Conservation (phyloP, 2,797 vertebrate genomes). For the Thalassophryne amazonica region DNA sequence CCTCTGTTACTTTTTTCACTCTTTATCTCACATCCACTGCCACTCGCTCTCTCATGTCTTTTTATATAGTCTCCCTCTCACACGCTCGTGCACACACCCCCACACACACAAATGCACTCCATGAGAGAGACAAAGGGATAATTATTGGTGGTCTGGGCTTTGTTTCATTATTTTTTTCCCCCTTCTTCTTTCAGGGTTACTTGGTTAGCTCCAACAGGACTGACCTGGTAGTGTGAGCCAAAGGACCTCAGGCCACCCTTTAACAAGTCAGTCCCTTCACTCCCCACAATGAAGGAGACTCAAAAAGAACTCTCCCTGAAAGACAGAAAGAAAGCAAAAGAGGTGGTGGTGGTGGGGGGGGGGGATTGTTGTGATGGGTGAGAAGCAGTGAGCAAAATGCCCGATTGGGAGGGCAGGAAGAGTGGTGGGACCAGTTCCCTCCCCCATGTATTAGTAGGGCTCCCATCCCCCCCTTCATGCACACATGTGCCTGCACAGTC, state of each 20-base stretch:
- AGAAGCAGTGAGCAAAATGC: slow-evolving; percentile 48
- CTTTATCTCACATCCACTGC: slow-evolving; percentile 14
- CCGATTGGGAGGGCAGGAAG: slow-evolving; percentile 37
- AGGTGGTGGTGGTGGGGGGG: slow-evolving; percentile 2
- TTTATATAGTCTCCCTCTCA: not conserved
- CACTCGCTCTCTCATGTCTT: not conserved
- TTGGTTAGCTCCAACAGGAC: slow-evolving; percentile 50
- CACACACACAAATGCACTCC: slow-evolving; percentile 21
- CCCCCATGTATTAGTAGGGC: slow-evolving; percentile 64
- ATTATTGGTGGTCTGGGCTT: slow-evolving; percentile 79
- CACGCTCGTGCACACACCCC: not conserved
- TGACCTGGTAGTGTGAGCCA: slow-evolving; percentile 72
- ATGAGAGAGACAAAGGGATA: slow-evolving; percentile 49
- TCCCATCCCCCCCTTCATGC: slow-evolving; percentile 53
- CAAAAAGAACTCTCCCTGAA: slow-evolving; percentile 68
- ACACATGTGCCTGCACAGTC: slow-evolving; percentile 15
- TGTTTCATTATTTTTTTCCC: slow-evolving; percentile 51
- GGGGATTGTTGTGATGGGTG: slow-evolving; percentile 25
- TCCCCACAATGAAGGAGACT: slow-evolving; percentile 71
- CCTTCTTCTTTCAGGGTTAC: slow-evolving; percentile 34
- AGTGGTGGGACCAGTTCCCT: slow-evolving; percentile 55
- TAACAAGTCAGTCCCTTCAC: slow-evolving; percentile 68
- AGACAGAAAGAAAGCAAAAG: slow-evolving; percentile 24
- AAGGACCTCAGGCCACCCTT: slow-evolving; percentile 73
- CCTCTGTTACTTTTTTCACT: slow-evolving; percentile 1